Conservation (phyloP, 2,888 invertebrate species). For the Athetis lepigone region DNA sequence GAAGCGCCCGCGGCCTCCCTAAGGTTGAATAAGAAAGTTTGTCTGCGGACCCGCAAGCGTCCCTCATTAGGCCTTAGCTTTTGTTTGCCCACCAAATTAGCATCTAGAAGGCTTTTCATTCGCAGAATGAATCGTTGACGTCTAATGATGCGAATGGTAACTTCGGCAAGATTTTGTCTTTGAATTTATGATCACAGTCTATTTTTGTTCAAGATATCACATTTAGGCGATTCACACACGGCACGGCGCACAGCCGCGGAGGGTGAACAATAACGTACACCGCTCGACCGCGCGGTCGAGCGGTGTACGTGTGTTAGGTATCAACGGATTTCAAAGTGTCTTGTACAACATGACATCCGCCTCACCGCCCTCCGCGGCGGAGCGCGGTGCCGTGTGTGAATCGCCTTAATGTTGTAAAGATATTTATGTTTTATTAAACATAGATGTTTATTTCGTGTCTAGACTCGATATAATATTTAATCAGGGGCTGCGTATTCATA, state of each 20-base stretch:
- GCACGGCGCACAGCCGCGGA: too few relatives aligned
- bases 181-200: slow-evolving; percentile 47
- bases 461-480: slow-evolving; percentile 38
- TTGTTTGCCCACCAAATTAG: slow-evolving; percentile 89
- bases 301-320: too few relatives aligned
- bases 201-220: slow-evolving; percentile 34
- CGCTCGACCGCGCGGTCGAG: too few relatives aligned
- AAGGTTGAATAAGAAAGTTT: slow-evolving; percentile 86
- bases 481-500: slow-evolving; percentile 3
- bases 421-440: slow-evolving; percentile 26
- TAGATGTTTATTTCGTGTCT: slow-evolving; percentile 39
- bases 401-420: slow-evolving; percentile 10
- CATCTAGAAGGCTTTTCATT: slow-evolving; percentile 84
- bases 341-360: too few relatives aligned
- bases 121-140: slow-evolving; percentile 74
- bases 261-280: too few relatives aligned
- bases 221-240: too few relatives aligned
- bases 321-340: too few relatives aligned
- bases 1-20: slow-evolving; percentile 83
- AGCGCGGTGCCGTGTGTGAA: too few relatives aligned
- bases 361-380: too few relatives aligned
- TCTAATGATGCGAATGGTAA: slow-evolving; percentile 82
- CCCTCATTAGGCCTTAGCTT: slow-evolving; percentile 88
- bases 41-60: slow-evolving; percentile 79
- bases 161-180: slow-evolving; percentile 68